Base-by-base conservation (phyloP, 2,888 invertebrate genomes). In the Arctia plantaginis region DNA sequence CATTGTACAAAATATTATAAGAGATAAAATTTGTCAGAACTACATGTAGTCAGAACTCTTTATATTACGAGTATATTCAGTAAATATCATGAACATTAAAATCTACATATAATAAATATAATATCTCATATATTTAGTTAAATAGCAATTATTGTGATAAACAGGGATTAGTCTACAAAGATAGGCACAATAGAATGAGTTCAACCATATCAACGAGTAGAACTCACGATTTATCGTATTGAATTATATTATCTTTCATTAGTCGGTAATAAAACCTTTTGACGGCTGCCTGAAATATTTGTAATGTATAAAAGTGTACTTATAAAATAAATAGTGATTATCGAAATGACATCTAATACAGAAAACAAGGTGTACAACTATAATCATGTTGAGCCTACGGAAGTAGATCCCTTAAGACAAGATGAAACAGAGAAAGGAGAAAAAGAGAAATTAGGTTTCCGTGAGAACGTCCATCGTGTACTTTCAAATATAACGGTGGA, bases 401-500 rank as follows among this genome's bases (percentile, higher is more conserved):
- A 85, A 79, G 76, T 66, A 77, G 79, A 84, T 33, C 81, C 84
- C 15, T 77, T 85, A 1, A 75, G 75, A 69, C 70, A 80, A 67
- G 77, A 79, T 33, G 62, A 68, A 23, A 72, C 71, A 62, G 75
- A 66, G 75, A 74, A 77, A 30, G 76, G 81, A 51, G 68, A 76
- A 67, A 64, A 80, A 75, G 20, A 30, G 67, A 78, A 83, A 80
- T 86, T 73, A 78, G 88, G 80, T 47, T 89, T 89, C 44, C 77
- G 80, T 70, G 88, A 89, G 76, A 89, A 77, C 44, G 84, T 87
- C 66, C 23, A 35, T 1, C 62, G 87, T 76, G 79, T 88, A 0
- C 15, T 90, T 0, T 82, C 73, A 69, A 93, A 93, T 77, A 82
- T 93, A 18, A 93, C 94, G 1, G 82, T 95, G 8, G 95, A 95